Percentiles rank a stretch among this genome's conserved stretches.
phyloP scores from a whole-genome alignment of 2,888 invertebrate genomes.

The Callimorpha dominula region DNA sequence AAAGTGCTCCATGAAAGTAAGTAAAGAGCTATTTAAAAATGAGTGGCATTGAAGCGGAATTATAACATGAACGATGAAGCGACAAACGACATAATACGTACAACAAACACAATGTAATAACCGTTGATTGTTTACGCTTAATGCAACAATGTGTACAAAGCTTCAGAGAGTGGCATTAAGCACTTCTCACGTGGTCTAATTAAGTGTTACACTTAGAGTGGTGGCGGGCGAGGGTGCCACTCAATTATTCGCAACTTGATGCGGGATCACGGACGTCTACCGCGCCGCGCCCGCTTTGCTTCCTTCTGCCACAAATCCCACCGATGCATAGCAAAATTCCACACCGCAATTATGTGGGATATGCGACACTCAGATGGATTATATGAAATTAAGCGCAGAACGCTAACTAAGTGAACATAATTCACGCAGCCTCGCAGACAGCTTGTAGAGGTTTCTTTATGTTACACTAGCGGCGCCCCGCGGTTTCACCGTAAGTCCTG shows the following conservation, averaged over 20 bases:
- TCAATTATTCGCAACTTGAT: constrained; percentile 83
- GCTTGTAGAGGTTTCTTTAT: constrained; percentile 28
- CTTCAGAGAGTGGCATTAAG: constrained; percentile 66
- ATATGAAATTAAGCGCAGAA: constrained; percentile 78
- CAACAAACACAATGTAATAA: constrained; percentile 50
- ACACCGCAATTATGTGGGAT: constrained; percentile 77
- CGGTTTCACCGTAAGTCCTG: too few relatives aligned
- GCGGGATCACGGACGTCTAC: constrained; percentile 74
- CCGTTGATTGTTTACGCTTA: constrained; percentile 66
- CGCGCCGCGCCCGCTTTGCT: constrained; percentile 22
- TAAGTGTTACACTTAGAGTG: constrained; percentile 78
- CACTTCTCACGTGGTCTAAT: constrained; percentile 81
- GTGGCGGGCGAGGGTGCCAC: constrained; percentile 69
- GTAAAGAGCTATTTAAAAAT: constrained; percentile 29
- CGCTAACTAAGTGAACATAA: constrained; percentile 77
- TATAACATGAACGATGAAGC: constrained; percentile 38
- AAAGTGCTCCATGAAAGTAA: constrained; percentile 31
- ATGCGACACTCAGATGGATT: constrained; percentile 81
- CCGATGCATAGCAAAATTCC: constrained; percentile 74
- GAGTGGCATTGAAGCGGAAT: constrained; percentile 36
- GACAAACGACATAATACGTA: constrained; percentile 39
- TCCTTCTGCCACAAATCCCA: constrained; percentile 64
- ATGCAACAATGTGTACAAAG: constrained; percentile 70
- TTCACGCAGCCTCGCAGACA: constrained; percentile 61
- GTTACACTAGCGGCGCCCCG: constrained; percentile 10